Base-by-base conservation (phyloP, 2,797 vertebrate genomes). In the Sebastes trivittatus region DNA sequence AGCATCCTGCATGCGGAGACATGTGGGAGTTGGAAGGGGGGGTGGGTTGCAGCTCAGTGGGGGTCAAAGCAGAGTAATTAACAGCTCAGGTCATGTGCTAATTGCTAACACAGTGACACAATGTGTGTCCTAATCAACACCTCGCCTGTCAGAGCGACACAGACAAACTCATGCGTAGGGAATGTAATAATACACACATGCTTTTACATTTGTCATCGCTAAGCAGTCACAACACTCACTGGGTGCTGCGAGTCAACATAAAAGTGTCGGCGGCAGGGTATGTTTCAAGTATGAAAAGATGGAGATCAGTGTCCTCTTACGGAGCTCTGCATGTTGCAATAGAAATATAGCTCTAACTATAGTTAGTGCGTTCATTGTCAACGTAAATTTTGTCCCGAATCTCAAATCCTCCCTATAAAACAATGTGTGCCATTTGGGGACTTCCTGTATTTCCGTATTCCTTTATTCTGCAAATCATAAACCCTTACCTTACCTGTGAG, bases 81-180 rank as follows among this genome's bases (percentile, higher is more conserved):
- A 86, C 89, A 88, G 88, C 92, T 88, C 58, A 77, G 52, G 83
- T 92, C 89, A 89, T 87, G 87, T 93, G 94, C 88, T 95, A 95
- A 96, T 94, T 95, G 89, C 82, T 80, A 75, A 75, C 60, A 55
- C 77, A 77, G 80, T 68, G 65, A 46, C 64, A 74, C 70, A 79
- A 83, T 64, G 61, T 72, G 71, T 60, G 63, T 68, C 46, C 64
- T 54, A 93, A 95, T 95, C 92, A 94, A 93, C 93, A 88, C 92
- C 86, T 94, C 68, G 23, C 62, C 52, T 85, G 88, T 77, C 61
- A 56, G 38, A 70, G 10, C 4, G 10, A 68, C 2, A 25, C n/a
- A 23, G 32, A 20, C 34, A 7, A 60, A 72, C 55, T 69, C 46
- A 32, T 2, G 9, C 18, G 6, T 6, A 29, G 30, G 13, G 36